Conservation (phyloP, 1,140 invertebrate species). For the Orussus abietinus region DNA sequence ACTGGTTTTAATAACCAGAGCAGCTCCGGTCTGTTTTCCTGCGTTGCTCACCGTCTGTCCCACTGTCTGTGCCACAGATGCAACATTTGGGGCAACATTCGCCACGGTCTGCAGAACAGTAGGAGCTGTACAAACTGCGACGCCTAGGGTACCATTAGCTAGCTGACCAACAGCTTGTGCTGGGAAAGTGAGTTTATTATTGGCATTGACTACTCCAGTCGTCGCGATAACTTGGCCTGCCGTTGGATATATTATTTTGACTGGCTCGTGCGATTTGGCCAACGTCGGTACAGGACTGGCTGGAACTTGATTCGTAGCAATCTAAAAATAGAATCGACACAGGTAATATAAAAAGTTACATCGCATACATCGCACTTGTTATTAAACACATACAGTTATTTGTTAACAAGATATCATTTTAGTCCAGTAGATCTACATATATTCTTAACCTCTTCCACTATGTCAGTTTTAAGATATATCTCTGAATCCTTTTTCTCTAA, state of each 20-base stretch:
- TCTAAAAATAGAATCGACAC: no score
- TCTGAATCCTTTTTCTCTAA: no score
- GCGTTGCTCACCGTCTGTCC: constrained; percentile 42
- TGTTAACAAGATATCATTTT: no score
- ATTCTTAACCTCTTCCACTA: no score
- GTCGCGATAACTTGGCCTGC: constrained; percentile 45
- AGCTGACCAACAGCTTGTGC: constrained; percentile 57
- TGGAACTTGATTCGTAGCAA: no score
- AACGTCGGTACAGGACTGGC: neutral
- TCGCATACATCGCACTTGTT: no score
- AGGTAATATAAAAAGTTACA: no score
- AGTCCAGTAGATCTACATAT: no score
- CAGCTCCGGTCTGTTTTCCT: constrained; percentile 60
- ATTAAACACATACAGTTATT: no score
- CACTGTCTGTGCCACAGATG: constrained; percentile 29
- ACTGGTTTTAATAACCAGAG: constrained; percentile 67
- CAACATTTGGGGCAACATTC: constrained; percentile 38
- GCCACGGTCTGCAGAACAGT: constrained; percentile 37
- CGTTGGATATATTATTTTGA: constrained; percentile 52
- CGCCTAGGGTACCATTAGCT: constrained; percentile 44
- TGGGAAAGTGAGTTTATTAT: constrained; percentile 45
- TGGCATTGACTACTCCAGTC: constrained; percentile 39
- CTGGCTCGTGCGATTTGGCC: constrained; percentile 34
- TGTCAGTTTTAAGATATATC: no score
- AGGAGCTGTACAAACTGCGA: constrained; percentile 33